Evolutionary conservation across 2,113 vertebrate genomes (phyloP), one percentile per base, ranked within the genome.

Genomic region (Phalacrocorax aristotelis): DNA sequence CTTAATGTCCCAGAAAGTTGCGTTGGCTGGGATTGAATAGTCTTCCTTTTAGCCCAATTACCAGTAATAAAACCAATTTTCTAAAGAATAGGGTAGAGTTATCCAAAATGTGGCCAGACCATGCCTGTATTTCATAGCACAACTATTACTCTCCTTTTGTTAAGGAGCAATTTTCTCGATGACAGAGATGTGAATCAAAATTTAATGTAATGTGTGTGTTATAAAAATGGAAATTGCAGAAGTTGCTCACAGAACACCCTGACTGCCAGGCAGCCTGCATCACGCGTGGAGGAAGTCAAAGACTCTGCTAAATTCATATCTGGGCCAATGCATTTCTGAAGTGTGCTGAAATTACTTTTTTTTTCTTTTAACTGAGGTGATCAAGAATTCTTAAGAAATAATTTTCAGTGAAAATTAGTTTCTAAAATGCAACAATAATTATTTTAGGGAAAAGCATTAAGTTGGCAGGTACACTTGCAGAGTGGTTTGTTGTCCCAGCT

Each of bases 1-100:
- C 93, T 93, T 94, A 93, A 94, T 95, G 96, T 95, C 88, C 96
- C 93, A 93, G 94, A 91, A 97, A 89, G 89, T 90, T 91, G 94
- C 87, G 83, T 54, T 92, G 92, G 95, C 92, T 91, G 76, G 87
- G 55, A 94, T 83, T 95, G 95, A 97, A 90, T 49, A 81, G 74
- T 62, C 71, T 91, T 84, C 83, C 93, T 96, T 89, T 82, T 65
- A 94, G 92, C 71, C 90, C 87, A 92, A 93, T 89, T 96, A 87
- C 65, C 89, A 93, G 48, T 84, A 93, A 97, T 90, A 97, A 97
- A 94, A 23, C 89, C 74, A 84, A 93, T 97, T 95, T 96, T 84
- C 94, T 84, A 89, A 94, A 95, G 89, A 88, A 92, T 27, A 91
- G 87, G 86, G 52, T 54, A 90, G 83, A 79, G 80, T 80, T 94